Evolutionary conservation across 2,888 invertebrate species (phyloP), one percentile per base, ranked within the genome.

Genomic region (Glyphotaelius pellucidus): DNA sequence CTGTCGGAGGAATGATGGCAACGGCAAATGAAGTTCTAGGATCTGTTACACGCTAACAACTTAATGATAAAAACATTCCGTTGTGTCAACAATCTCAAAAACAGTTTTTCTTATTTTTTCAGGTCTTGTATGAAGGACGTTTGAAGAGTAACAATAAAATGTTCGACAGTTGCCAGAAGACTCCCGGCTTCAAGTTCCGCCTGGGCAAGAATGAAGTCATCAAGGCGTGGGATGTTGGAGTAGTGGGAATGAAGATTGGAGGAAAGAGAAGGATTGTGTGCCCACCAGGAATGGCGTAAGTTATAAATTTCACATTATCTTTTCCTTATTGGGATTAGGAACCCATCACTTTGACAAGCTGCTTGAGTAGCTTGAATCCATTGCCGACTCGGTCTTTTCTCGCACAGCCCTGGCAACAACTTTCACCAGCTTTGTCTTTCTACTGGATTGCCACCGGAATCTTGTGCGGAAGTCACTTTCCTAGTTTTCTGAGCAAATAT

Each of bases 171-270:
- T 96, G 97, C 88, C 95, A 95, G 52, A 96, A 97, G 93, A 99
- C 99, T 0, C 97, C 97, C 32, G 98, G 98, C 1, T 98, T 99
- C 95, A 97, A 97, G 95, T 99, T 99, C 95, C 96, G 97, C 38
- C 95, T 99, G 25, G 99, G 99, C 0, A 97, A 96, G 88, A 97
- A 98, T 93, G 98, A 99, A 95, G 99, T 99, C 0, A 99, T 99
- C 94, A 97, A 97, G 94, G 99, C 98, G 25, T 99, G 98, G 99
- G 99, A 99, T 94, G 95, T 98, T 80, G 99, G 98, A 90, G 96
- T 99, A n/a, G 95, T 95, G 81, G 99, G 99, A 89, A 99, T 99
- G 99, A 98, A 98, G 95, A 97, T 98, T 92, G 99, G 99, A 67
- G 99, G 99, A 94, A 99, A 98, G 95, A 97, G 99, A 94, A 97